Conservation (phyloP, 2,888 invertebrate species). For the Acanthopleura granulata region DNA sequence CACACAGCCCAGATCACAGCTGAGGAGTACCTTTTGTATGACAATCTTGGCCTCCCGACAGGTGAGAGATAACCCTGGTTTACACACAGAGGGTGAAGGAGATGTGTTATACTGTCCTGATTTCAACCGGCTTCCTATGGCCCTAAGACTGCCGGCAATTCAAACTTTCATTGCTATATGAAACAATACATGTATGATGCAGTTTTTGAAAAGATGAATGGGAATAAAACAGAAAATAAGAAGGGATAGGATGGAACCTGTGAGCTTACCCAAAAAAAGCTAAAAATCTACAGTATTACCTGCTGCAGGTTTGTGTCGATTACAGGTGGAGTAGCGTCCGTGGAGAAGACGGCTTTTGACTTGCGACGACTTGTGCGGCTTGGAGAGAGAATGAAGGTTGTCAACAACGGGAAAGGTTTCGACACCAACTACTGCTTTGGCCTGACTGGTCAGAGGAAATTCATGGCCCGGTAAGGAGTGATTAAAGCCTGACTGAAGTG, state of each 20-base stretch:
- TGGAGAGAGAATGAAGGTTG: conserved; percentile 77
- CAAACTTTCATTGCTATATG: background rate
- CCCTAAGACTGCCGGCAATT: too few relatives aligned
- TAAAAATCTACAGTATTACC: too few relatives aligned
- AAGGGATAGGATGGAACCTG: too few relatives aligned
- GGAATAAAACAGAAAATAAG: too few relatives aligned
- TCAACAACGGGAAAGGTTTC: conserved; percentile 79
- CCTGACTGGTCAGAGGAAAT: conserved; percentile 61
- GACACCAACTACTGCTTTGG: conserved; percentile 87
- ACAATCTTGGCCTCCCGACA: conserved; percentile 70
- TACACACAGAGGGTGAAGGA: too few relatives aligned
- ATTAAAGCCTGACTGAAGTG: too few relatives aligned
- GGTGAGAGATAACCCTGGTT: too few relatives aligned
- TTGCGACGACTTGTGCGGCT: conserved; percentile 78
- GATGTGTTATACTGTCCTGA: too few relatives aligned
- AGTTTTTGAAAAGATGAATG: too few relatives aligned
- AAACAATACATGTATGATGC: background rate
- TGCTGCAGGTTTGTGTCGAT: conserved; percentile 19
- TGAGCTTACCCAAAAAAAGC: too few relatives aligned
- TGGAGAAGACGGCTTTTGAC: conserved; percentile 77
- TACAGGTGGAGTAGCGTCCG: conserved; percentile 71
- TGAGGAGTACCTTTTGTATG: conserved; percentile 81
- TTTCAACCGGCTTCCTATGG: too few relatives aligned
- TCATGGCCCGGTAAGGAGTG: conserved; percentile 38
- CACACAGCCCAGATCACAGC: conserved; percentile 77